These are phyloP conservation scores for Bambusicola thoracicus DNA, from an alignment of 2,113 vertebrate species.

Conservation along the genomic window DNA sequence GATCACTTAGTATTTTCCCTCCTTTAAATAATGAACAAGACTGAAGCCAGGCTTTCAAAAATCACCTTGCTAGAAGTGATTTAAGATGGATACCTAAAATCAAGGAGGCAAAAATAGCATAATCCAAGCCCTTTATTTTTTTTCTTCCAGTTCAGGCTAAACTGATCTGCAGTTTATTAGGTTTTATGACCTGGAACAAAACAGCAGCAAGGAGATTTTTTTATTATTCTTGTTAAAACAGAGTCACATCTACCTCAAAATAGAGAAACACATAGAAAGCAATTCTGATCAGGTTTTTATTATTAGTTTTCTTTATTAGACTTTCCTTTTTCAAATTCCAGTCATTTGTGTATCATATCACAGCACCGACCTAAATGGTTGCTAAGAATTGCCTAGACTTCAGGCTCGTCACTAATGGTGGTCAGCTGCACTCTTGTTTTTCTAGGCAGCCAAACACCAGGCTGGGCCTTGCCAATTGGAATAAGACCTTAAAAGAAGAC, in stretches of 20 bases:
- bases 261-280: not conserved
- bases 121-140: not conserved
- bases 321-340: not conserved
- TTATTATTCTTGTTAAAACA: not conserved
- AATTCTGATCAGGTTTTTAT: not conserved
- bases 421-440: not conserved
- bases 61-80: not conserved
- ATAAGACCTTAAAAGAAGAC: not conserved
- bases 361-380: not conserved
- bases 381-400: not conserved
- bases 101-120: not conserved
- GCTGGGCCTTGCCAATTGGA: not conserved
- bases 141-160: slow-evolving; percentile 19
- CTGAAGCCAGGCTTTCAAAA: slow-evolving; percentile 18
- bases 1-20: not conserved
- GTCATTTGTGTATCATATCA: not conserved
- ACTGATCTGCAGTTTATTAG: not conserved
- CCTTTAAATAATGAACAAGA: not conserved
- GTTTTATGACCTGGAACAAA: slow-evolving; percentile 30
- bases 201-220: not conserved
- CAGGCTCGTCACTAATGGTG: not conserved
- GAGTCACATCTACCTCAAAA: not conserved
- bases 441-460: not conserved
- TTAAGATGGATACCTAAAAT: not conserved
- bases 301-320: not conserved